Conservation (phyloP, 2,113 vertebrate genomes). For the Serilophus lunatus region DNA sequence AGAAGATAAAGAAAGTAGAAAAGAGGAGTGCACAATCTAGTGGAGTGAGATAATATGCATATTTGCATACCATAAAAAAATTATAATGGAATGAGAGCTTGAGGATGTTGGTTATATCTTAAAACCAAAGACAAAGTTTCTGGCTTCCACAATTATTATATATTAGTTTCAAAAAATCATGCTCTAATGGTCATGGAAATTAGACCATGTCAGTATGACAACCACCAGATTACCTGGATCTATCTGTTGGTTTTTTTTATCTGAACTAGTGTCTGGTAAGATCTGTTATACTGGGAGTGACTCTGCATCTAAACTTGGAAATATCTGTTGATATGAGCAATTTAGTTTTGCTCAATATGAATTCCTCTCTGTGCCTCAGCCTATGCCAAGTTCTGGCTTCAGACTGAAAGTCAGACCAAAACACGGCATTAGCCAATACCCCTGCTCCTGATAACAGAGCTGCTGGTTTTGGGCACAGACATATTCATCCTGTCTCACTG, state of each 20-base stretch:
- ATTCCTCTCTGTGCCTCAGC: neutral
- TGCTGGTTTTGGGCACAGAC: neutral
- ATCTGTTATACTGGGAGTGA: rapidly evolving
- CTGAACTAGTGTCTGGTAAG: neutral
- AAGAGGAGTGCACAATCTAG: neutral
- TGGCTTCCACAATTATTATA: neutral
- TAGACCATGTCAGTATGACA: neutral
- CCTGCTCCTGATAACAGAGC: neutral
- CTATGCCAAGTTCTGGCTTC: neutral
- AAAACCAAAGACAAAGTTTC: neutral
- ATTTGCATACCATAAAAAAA: neutral
- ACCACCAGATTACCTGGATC: neutral
- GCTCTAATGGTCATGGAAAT: neutral
- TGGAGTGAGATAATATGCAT: neutral
- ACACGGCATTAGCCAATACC: neutral
- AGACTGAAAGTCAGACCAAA: neutral
- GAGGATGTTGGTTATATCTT: neutral
- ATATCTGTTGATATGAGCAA: neutral
- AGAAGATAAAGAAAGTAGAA: neutral
- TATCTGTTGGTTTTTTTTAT: neutral
- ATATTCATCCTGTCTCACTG: neutral
- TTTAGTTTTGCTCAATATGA: neutral
- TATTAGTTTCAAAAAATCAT: neutral
- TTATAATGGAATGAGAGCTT: neutral
- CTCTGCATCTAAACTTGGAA: neutral